phyloP scores from a whole-genome alignment of 1,140 invertebrate genomes.

The Ptiloglossa arizonensis region DNA sequence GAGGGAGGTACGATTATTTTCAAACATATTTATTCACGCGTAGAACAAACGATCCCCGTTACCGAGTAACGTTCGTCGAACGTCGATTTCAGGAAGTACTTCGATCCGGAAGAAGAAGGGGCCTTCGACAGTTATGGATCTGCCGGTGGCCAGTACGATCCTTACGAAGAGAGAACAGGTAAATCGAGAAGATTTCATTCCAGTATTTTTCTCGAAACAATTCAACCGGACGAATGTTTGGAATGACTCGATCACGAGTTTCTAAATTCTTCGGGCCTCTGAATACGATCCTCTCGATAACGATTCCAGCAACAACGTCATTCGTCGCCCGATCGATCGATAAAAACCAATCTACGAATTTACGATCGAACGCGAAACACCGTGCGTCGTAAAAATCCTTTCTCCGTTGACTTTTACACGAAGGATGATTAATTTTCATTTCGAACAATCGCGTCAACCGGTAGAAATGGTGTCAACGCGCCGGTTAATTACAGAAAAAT shows the following conservation, averaged over 20 bases:
- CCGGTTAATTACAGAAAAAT: neutral
- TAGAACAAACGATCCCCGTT: too few relatives aligned
- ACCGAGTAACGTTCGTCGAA: neutral
- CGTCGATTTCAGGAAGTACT: constrained; percentile 73
- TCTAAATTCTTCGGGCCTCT: too few relatives aligned
- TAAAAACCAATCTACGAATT: too few relatives aligned
- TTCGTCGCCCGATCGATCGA: too few relatives aligned
- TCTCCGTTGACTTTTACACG: neutral
- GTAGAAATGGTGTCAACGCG: constrained; percentile 10
- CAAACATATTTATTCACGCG: too few relatives aligned
- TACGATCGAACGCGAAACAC: too few relatives aligned
- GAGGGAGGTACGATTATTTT: constrained; percentile 74
- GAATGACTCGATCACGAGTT: too few relatives aligned
- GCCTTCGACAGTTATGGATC: constrained; percentile 75
- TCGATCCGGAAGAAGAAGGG: constrained; percentile 76
- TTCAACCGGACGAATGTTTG: too few relatives aligned
- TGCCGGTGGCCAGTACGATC: constrained; percentile 74
- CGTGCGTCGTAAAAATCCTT: neutral
- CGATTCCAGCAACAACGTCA: too few relatives aligned
- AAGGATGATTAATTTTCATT: neutral
- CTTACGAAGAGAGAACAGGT: constrained; percentile 73
- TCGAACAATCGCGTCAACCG: neutral
- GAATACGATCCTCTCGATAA: too few relatives aligned
- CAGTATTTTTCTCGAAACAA: neutral
- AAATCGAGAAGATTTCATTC: constrained; percentile 21